Base-by-base conservation (phyloP, 2,797 vertebrate genomes). In the Vultur gryphus region DNA sequence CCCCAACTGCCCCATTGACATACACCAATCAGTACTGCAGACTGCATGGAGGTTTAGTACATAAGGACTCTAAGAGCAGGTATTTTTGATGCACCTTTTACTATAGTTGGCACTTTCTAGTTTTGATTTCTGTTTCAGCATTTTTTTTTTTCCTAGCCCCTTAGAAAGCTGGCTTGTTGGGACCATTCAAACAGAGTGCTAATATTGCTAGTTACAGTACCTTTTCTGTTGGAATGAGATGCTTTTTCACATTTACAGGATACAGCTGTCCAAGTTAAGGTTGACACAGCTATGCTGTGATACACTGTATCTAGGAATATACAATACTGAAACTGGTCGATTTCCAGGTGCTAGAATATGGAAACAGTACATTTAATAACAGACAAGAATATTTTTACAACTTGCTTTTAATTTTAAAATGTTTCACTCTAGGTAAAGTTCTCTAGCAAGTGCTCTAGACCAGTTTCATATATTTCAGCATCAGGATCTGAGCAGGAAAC, bases 241-340 rank as follows among this genome's bases (percentile, higher is more conserved):
- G 46, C 54, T 19, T 80, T 59, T 96, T 96, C 94, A 96, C 97
- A 97, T 95, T 97, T 86, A 58, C 14, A 86, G 92, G 93, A 58
- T 88, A 43, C 24, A 57, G 44, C 79, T 90, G 46, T 76, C 89
- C 64, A 84, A 65, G 75, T 73, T 82, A 71, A 91, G 28, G 49
- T 70, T 84, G 49, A 65, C 41, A 89, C 69, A 93, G 84, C 52
- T 77, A 29, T 35, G 52, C 89, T 88, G 46, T 46, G 16, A 39
- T 46, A 79, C 3, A 57, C 3, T 72, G 9, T 41, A 52, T 43
- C 41, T 86, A 82, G 24, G 49, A 90, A 51, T 21, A 85, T 15
- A 66, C 24, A 82, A n/a, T 67, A 92, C 33, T 67, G 71, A 78
- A 48, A 49, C 6, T n/a, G 43, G 4, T 65, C 2, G 9, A 59